Evolutionary conservation across 2,113 vertebrate genomes (phyloP), one percentile per base, ranked within the genome.

Genomic region (Myiagra hebetior): DNA sequence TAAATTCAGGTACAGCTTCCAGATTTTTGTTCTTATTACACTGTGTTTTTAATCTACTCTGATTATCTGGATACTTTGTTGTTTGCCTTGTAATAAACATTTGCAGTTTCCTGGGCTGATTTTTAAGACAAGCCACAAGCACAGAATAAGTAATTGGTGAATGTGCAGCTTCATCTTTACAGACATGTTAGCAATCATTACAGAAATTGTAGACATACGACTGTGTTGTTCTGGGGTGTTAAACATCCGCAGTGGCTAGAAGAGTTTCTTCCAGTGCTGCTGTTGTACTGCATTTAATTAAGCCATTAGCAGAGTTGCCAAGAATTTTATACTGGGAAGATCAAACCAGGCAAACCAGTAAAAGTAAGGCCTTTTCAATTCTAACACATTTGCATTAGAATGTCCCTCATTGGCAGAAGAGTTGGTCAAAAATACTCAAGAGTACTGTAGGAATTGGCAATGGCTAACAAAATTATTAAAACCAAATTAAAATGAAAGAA

Each of bases 201-300:
- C 11, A 53, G 68, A 80, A 83, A 53, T 49, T 62, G 24, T 50
- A 65, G 79, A 60, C 30, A 7, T 74, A 63, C 3, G 6, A n/a
- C 62, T 85, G 0, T 50, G 60, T 91, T 59, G 8, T 84, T 93
- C 39, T 79, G 46, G 17, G 10, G 13, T 62, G 18, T 42, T 86
- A 83, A 73, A 69, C 42, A 67, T 93, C 33, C 1, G 0, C 24
- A n/a, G 24, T 63, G 24, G 16, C 55, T 84, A 47, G 30, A 81
- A 67, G 49, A 91, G 33, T 93, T 89, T 87, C 60, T 89, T 89
- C 75, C 52, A 52, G 10, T 78, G 49, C 41, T 75, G 63, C 27
- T 76, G 46, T 46, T 89, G 6, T 57, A 90, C 41, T 80, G 53
- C 84, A 44, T 89, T 91, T 97, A 92, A 87, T 93, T 81, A 86